phyloP scores from a whole-genome alignment of 2,113 vertebrate genomes.

The Elaphurus davidianus region DNA sequence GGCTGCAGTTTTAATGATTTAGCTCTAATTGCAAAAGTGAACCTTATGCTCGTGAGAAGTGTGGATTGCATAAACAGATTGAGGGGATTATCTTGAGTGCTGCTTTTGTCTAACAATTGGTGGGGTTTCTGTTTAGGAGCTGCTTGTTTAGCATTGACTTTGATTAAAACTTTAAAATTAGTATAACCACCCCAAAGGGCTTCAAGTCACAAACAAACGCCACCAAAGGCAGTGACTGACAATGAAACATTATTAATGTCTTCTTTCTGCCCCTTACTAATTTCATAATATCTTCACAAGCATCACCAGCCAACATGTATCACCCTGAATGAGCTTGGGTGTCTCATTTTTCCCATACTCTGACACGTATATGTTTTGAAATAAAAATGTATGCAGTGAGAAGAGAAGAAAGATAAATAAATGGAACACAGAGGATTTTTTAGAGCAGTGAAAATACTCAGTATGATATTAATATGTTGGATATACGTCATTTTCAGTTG shows the following conservation, averaged over 20 bases:
- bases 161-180: neutral
- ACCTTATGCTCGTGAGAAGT: slow-evolving; percentile 33
- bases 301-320: neutral
- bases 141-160: neutral
- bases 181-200: neutral
- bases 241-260: neutral
- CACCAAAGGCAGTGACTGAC: neutral
- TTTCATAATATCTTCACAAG: neutral
- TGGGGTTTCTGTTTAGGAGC: slow-evolving; percentile 26
- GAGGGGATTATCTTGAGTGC: slow-evolving; percentile 45
- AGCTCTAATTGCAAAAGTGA: slow-evolving; percentile 63
- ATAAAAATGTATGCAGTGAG: neutral
- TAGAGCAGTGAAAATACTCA: neutral
- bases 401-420: neutral
- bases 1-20: slow-evolving; percentile 43
- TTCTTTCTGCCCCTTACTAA: neutral
- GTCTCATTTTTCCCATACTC: neutral
- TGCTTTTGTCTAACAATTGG: slow-evolving; percentile 22
- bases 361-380: neutral
- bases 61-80: slow-evolving; percentile 8
- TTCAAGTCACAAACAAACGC: neutral
- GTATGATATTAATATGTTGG: neutral
- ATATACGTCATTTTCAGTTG: neutral
- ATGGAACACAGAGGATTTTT: neutral
- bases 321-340: neutral